Percentiles rank a stretch among this genome's conserved stretches.
These are phyloP conservation scores for Eurytoma californica DNA, from an alignment of 2,888 invertebrate genomes.

Conservation along the genomic window DNA sequence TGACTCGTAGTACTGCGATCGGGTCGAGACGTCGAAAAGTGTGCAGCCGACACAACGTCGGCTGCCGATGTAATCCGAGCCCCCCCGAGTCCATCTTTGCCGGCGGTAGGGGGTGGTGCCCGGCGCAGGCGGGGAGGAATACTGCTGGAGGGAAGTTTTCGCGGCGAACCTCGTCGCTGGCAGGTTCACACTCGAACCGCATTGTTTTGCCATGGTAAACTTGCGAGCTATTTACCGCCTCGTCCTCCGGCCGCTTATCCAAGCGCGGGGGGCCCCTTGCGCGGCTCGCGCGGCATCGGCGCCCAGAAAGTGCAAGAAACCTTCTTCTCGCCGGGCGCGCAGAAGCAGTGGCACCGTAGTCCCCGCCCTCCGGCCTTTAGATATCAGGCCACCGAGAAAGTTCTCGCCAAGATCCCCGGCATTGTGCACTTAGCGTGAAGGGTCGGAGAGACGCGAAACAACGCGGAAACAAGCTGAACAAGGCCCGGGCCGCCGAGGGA, in stretches of 20 bases:
- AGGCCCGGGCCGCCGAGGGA: background rate
- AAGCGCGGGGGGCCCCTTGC: no score
- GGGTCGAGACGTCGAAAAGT: constrained; percentile 20
- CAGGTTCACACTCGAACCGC: constrained; percentile 67
- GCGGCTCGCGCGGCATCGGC: constrained; percentile 55
- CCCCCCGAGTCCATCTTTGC: background rate
- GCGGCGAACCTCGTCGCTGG: constrained; percentile 52
- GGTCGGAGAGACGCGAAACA: constrained; percentile 42
- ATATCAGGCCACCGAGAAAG: constrained; percentile 60
- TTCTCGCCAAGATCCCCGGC: constrained; percentile 59
- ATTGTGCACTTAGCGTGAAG: constrained; percentile 56
- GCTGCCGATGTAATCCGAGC: background rate
- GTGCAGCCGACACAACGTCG: constrained; percentile 13
- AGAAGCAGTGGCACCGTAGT: background rate
- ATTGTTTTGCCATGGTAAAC: constrained; percentile 71
- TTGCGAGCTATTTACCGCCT: constrained; percentile 73
- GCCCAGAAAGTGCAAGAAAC: constrained; percentile 22
- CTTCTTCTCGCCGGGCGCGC: background rate
- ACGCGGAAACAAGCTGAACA: constrained; percentile 19
- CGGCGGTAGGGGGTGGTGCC: background rate
- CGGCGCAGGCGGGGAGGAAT: background rate
- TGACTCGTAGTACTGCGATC: constrained; percentile 4
- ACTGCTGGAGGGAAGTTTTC: constrained; percentile 29
- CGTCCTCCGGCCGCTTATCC: constrained; percentile 65
- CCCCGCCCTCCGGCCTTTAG: constrained; percentile 31